Evolutionary conservation across 2,888 invertebrate species (phyloP).

Genomic region (Phorcus lineatus): DNA sequence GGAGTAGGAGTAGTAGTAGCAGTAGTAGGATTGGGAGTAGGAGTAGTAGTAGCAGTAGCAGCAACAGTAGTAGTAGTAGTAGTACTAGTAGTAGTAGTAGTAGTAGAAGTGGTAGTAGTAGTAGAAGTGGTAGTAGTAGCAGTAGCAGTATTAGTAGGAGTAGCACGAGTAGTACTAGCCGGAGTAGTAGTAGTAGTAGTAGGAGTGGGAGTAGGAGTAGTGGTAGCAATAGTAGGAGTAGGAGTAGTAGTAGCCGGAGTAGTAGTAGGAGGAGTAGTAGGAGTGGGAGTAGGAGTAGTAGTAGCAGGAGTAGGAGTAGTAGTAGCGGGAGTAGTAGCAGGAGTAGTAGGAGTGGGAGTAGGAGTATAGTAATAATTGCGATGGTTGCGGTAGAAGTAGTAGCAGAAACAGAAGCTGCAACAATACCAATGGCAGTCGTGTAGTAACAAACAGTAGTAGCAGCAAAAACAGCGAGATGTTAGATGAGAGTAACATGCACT

Average conservation of each 20-base stretch:
- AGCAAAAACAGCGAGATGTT: constrained; percentile 26
- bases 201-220: constrained; percentile 26
- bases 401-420: not conserved
- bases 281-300: constrained; percentile 21
- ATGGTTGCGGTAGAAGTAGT: no score
- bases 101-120: constrained; percentile 28
- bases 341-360: not conserved
- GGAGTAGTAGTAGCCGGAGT: constrained; percentile 32
- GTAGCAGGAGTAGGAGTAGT: constrained; percentile 20
- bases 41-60: constrained; percentile 28
- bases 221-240: constrained; percentile 25
- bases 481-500: not conserved
- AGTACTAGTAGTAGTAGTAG: constrained; percentile 28
- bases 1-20: not conserved
- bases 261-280: constrained; percentile 31
- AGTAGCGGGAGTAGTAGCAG: not conserved
- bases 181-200: constrained; percentile 29
- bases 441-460: constrained; percentile 32
- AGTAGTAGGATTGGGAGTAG: constrained; percentile 23
- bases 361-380: no score
- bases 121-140: constrained; percentile 28
- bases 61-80: constrained; percentile 26
- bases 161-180: constrained; percentile 17
- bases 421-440: no score
- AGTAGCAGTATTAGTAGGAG: not conserved